These are phyloP conservation scores for Eleginops maclovinus DNA, from an alignment of 2,113 vertebrate species.

Conservation along the genomic window DNA sequence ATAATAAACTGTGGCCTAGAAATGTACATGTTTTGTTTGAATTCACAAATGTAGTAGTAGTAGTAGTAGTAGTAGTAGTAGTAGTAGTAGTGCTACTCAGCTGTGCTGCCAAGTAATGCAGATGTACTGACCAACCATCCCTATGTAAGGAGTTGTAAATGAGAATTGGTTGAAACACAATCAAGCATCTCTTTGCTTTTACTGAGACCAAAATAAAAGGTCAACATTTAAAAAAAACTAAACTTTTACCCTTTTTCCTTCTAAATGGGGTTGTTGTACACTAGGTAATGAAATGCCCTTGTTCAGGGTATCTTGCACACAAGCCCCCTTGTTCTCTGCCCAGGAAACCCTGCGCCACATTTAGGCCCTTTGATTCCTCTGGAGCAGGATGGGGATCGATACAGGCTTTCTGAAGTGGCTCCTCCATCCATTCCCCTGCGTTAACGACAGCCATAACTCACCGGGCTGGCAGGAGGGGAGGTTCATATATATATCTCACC, in stretches of 20 bases:
- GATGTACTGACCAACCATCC: no score
- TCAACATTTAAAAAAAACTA: not conserved
- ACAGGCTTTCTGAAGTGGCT: conserved; percentile 79
- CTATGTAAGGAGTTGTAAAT: not conserved
- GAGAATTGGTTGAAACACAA: not conserved
- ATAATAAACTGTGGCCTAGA: no score
- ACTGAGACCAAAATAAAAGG: not conserved
- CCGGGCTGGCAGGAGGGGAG: conserved; percentile 61
- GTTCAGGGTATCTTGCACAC: conserved; percentile 23
- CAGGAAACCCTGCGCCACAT: conserved; percentile 69
- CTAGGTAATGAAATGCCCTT: not conserved
- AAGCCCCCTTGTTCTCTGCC: conserved; percentile 56
- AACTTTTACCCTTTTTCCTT: not conserved
- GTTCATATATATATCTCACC: conserved; percentile 76
- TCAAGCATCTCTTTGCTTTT: not conserved
- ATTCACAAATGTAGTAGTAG: no score
- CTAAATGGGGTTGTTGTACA: not conserved
- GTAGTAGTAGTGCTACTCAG: no score
- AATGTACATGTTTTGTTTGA: no score
- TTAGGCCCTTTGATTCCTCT: conserved; percentile 62
- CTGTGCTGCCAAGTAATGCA: no score
- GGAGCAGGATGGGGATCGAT: conserved; percentile 78
- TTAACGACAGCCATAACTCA: conserved; percentile 87
- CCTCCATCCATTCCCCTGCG: conserved; percentile 80
- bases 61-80: no score